These are phyloP conservation scores for Leptopilina myrica DNA, from an alignment of 2,888 invertebrate species.

Conservation along the genomic window DNA sequence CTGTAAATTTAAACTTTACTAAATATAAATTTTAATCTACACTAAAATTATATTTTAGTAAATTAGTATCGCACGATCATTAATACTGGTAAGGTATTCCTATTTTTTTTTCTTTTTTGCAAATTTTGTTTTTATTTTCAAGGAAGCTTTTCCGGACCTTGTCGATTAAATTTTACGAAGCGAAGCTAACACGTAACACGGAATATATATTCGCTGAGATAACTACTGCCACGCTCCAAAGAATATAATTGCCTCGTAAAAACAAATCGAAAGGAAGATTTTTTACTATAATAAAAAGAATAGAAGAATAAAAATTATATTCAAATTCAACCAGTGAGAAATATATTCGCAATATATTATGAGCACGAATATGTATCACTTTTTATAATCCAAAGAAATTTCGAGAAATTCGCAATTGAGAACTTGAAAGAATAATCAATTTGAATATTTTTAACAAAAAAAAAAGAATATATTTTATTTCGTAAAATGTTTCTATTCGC, in stretches of 20 bases:
- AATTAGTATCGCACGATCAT: not conserved
- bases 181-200: slow-evolving; percentile 29
- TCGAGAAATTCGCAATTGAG: no score
- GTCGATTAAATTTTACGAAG: slow-evolving; percentile 38
- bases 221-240: slow-evolving; percentile 56
- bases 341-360: not conserved
- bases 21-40: no score
- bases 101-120: not conserved
- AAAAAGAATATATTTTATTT: not conserved
- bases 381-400: no score
- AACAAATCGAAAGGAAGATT: slow-evolving; percentile 56
- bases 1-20: no score
- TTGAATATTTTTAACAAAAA: not conserved
- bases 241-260: slow-evolving; percentile 60
- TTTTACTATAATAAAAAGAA: not conserved
- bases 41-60: no score
- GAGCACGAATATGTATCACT: no score
- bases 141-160: slow-evolving; percentile 27
- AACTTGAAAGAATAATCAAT: no score
- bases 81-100: not conserved
- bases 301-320: slow-evolving; percentile 28
- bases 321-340: not conserved
- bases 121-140: not conserved
- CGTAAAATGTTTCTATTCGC: no score
- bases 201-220: slow-evolving; percentile 14